Evolutionary conservation across 2,888 invertebrate species (phyloP).

Genomic region (Diarsia rubi): DNA sequence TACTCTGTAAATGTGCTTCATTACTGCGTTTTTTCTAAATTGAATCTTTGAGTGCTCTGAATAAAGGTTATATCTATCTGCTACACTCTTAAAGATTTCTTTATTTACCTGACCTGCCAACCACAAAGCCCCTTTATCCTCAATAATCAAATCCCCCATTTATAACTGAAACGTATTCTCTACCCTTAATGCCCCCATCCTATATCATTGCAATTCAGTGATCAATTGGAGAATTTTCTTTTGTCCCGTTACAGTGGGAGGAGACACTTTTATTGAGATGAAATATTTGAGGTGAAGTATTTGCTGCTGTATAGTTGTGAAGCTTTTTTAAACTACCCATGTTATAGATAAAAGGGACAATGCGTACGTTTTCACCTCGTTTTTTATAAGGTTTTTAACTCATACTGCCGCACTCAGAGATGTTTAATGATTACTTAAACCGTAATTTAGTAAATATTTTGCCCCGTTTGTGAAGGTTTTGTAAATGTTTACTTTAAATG

Average conservation of each 20-base stretch:
- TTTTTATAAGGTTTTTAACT: not conserved
- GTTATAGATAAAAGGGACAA: not conserved
- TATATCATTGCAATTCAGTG: constrained; percentile 32
- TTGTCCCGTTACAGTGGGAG: constrained; percentile 19
- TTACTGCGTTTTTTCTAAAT: not conserved
- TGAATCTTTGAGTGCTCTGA: not conserved
- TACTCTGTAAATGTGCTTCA: not conserved
- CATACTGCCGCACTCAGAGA: no score
- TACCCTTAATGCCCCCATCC: constrained; percentile 25
- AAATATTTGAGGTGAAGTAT: constrained; percentile 5
- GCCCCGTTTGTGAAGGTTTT: no score
- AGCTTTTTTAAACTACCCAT: constrained; percentile 5
- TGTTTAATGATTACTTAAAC: no score
- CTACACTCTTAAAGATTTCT: not conserved
- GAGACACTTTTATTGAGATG: constrained; percentile 38
- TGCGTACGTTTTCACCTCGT: not conserved
- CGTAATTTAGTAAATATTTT: no score
- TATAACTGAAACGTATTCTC: constrained; percentile 27
- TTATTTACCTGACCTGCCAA: constrained; percentile 10
- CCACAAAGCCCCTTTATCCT: not conserved
- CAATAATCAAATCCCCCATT: constrained; percentile 21
- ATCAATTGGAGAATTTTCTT: constrained; percentile 15
- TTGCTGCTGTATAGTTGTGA: not conserved
- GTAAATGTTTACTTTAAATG: no score
- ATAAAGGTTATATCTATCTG: not conserved